Evolutionary conservation across 2,888 invertebrate genomes (phyloP), one percentile per base, ranked within the genome.

Genomic region (Plebejus melissa): DNA sequence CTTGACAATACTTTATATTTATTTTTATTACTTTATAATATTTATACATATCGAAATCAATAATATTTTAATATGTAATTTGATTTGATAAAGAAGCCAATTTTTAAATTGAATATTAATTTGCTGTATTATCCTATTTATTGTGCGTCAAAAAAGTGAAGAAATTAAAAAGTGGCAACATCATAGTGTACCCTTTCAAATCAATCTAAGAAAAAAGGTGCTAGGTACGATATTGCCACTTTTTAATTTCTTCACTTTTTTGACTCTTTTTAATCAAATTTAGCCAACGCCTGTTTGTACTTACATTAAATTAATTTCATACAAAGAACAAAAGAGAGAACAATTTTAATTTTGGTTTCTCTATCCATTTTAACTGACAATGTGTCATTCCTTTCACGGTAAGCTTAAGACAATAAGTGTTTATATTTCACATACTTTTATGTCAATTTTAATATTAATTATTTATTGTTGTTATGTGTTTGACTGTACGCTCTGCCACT

Each of bases 381-480:
- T 85, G 87, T 88, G 87, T 86, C 86, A 87, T 87, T 86, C 82
- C 84, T 82, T 81, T 80, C 74, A 75, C 74, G 80, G 81, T 82
- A 82, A 81, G 84, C 85, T 83, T 84, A 85, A 79, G 86, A 89
- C 87, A 88, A 88, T 87, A 87, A 85, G 84, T 86, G 83, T 71
- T 71, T 77, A 16, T 58, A 50, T 32, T 71, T 72, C 77, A 74
- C 32, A 86, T 85, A 81, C 80, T 87, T 88, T 86, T 77, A 83
- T 79, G 88, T 88, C 87, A 89, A 88, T 89, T 88, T 74, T 74
- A 74, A 76, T 54, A 46, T 46, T 46, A 74, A 75, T 76, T 75
- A 75, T 32, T 38, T 70, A 41, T 57, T 28, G 22, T 75, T 16
- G 65, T 54, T 75, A 70, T 16, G 58, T 11, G 38, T 70, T 57